A percentile compares a stretch with the other conserved stretches of the same genome.
Evolutionary conservation across 2,113 vertebrate species (phyloP).

Genomic region (western clawed frog (Xenopus tropicalis)): DNA sequence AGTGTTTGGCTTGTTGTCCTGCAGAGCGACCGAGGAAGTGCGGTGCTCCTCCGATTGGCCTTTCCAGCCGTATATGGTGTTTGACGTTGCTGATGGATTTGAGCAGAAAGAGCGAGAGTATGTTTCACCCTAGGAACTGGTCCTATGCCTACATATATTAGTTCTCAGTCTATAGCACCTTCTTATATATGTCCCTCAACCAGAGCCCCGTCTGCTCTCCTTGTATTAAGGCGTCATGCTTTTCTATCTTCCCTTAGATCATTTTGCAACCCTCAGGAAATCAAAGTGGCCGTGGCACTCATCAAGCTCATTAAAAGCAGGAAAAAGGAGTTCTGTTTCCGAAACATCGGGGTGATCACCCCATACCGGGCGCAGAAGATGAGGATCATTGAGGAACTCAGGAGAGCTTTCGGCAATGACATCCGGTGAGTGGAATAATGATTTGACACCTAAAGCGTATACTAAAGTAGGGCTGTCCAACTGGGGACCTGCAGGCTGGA

Average conservation of each 20-base stretch:
- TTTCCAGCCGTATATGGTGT: constrained; percentile 78
- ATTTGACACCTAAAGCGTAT: background rate
- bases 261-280: constrained; percentile 73
- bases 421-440: constrained; percentile 52
- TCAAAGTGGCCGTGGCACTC: constrained; percentile 73
- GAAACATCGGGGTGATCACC: constrained; percentile 77
- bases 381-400: constrained; percentile 62
- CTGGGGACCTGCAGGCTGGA: no score
- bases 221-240: background rate
- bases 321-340: constrained; percentile 54
- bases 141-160: background rate
- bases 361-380: constrained; percentile 82
- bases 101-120: constrained; percentile 75
- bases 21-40: constrained; percentile 61
- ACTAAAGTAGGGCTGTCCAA: no score
- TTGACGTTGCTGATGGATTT: constrained; percentile 74
- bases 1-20: constrained; percentile 6
- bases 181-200: no score
- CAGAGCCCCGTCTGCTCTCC: no score
- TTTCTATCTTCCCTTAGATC: constrained; percentile 60
- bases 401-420: constrained; percentile 55
- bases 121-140: constrained; percentile 36
- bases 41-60: constrained; percentile 72
- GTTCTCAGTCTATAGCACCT: no score
- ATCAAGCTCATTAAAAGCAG: constrained; percentile 68